Conservation (phyloP, 2,888 invertebrate species). For the Philopedon plagiatum region DNA sequence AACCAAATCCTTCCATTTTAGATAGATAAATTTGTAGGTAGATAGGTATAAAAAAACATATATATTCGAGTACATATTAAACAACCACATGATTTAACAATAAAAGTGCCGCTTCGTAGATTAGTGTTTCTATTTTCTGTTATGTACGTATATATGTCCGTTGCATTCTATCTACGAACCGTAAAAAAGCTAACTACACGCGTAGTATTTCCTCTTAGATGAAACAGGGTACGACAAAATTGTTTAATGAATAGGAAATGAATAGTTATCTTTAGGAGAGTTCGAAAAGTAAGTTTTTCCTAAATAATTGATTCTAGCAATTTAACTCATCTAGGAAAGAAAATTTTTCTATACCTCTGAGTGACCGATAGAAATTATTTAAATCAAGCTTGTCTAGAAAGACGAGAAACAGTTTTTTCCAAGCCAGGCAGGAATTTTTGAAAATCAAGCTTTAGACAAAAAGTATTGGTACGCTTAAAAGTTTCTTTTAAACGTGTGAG, state of each 20-base stretch:
- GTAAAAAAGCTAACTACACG: too few relatives aligned
- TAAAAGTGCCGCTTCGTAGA: constrained; percentile 23
- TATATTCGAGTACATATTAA: constrained; percentile 14
- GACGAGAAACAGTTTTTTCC: too few relatives aligned
- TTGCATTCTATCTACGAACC: neutral
- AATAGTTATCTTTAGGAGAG: neutral
- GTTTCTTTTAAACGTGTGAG: too few relatives aligned
- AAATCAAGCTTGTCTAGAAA: too few relatives aligned
- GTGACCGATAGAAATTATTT: too few relatives aligned
- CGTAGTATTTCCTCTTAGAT: constrained; percentile 13
- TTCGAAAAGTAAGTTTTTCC: neutral
- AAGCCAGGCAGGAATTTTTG: too few relatives aligned
- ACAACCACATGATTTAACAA: constrained; percentile 4
- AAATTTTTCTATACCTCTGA: too few relatives aligned
- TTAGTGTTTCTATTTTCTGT: neutral
- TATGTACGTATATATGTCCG: constrained; percentile 12
- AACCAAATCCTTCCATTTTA: constrained; percentile 36
- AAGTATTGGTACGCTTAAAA: too few relatives aligned
- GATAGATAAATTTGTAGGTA: constrained; percentile 35
- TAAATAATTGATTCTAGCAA: too few relatives aligned
- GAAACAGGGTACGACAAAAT: constrained; percentile 32
- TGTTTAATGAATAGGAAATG: too few relatives aligned
- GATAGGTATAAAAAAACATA: constrained; percentile 4
- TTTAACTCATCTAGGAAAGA: neutral
- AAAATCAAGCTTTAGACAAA: too few relatives aligned